Conservation (phyloP, 2,797 vertebrate genomes). For the Otus scops region DNA sequence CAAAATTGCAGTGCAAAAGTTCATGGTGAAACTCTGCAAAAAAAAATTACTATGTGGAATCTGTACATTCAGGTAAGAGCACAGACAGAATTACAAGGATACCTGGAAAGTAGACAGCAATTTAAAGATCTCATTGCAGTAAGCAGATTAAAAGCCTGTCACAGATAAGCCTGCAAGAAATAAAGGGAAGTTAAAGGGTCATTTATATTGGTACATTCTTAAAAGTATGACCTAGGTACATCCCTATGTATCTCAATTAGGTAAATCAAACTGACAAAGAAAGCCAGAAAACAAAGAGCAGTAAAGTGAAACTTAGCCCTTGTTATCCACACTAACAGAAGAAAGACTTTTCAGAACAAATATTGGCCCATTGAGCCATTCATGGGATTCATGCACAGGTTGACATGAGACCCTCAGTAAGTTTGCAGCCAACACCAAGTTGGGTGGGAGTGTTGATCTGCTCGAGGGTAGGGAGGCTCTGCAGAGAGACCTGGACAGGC, state of each 20-base stretch:
- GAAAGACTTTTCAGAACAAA: background rate
- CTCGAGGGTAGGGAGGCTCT: too few relatives aligned
- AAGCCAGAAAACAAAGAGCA: slow-evolving; percentile 18
- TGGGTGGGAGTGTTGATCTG: too few relatives aligned
- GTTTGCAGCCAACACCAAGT: too few relatives aligned
- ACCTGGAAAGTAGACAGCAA: slow-evolving; percentile 60
- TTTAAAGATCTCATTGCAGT: slow-evolving; percentile 61
- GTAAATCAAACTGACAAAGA: background rate
- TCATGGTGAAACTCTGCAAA: background rate
- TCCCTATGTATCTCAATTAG: background rate
- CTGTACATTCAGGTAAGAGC: background rate
- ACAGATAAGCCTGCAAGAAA: slow-evolving; percentile 55
- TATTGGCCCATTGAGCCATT: background rate
- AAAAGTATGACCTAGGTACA: background rate
- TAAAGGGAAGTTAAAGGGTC: slow-evolving; percentile 53
- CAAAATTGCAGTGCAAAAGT: slow-evolving; percentile 44
- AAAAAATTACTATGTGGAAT: background rate
- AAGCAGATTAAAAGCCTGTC: slow-evolving; percentile 67
- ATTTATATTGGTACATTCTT: background rate
- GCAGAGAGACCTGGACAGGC: too few relatives aligned
- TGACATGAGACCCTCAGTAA: background rate
- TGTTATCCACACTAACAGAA: background rate
- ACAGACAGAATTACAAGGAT: slow-evolving; percentile 12
- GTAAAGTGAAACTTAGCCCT: background rate
- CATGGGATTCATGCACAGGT: background rate